Conservation (phyloP, 1,140 invertebrate genomes). For the Euwallacea similis region DNA sequence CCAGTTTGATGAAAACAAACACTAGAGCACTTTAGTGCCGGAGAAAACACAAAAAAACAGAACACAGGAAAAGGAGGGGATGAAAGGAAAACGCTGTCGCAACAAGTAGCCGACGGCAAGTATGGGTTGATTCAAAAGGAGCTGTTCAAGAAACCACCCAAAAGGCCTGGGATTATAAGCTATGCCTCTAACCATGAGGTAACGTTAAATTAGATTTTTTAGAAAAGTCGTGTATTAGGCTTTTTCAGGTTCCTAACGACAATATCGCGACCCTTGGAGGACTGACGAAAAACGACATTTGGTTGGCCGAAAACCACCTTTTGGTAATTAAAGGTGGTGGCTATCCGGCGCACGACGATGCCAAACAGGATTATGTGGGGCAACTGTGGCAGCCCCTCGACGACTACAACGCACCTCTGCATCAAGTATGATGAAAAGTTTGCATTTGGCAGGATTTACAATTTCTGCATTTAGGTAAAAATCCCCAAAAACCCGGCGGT, state of each 20-base stretch:
- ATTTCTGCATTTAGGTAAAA: slow-evolving; percentile 55
- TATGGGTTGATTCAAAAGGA: slow-evolving; percentile 87
- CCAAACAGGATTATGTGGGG: slow-evolving; percentile 29
- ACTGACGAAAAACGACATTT: slow-evolving; percentile 81
- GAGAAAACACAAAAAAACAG: slow-evolving; percentile 62
- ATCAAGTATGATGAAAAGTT: slow-evolving; percentile 62
- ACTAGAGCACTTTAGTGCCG: slow-evolving; percentile 52
- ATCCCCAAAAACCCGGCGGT: slow-evolving; percentile 66
- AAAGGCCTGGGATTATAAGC: slow-evolving; percentile 78
- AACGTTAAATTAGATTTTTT: not conserved
- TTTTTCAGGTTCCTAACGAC: slow-evolving; percentile 61
- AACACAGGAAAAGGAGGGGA: slow-evolving; percentile 59
- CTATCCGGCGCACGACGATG: slow-evolving; percentile 59
- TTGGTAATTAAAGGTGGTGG: slow-evolving; percentile 78
- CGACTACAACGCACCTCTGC: slow-evolving; percentile 74
- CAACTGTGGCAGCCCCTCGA: slow-evolving; percentile 76
- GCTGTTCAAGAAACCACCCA: slow-evolving; percentile 67
- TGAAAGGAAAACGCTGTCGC: slow-evolving; percentile 78
- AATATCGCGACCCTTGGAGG: slow-evolving; percentile 78
- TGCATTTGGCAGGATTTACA: not conserved
- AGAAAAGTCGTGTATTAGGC: not conserved
- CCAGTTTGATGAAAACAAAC: not conserved
- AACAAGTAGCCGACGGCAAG: slow-evolving; percentile 85
- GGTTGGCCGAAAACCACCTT: slow-evolving; percentile 85
- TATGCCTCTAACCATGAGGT: slow-evolving; percentile 77